Evolutionary conservation across 2,113 vertebrate genomes (phyloP), one percentile per base, ranked within the genome.

Genomic region (Chaenocephalus aceratus): DNA sequence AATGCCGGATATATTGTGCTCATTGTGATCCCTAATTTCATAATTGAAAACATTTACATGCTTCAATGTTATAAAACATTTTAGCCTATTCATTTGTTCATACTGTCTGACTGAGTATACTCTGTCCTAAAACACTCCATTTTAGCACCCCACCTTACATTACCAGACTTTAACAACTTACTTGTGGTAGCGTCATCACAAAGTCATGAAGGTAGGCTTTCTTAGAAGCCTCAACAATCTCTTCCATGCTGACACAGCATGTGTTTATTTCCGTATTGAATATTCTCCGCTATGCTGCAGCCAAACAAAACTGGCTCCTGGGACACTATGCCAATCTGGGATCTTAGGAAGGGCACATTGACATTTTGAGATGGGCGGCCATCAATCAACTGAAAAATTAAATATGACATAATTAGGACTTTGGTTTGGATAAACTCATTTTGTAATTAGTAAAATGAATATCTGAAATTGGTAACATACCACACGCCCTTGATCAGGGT

Each of bases 251-350:
- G 0, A 88, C 61, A 0, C 91, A 90, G 72, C 89, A 93, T 11
- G 82, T 91, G 90, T 97, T 97, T 97, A 84, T 96, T 93, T 51
- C 98, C 97, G 0, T 99, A 99, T 80, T 93, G 96, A 80, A 99
- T 99, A 45, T 99, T 99, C 26, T 98, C 97, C 57, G 94, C 95
- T 62, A 99, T 97, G 86, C 96, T 99, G 88, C 97, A 97, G 93
- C 96, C 97, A 88, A 99, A 99, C 52, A 99, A 83, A 72, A 98
- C 96, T 0, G 98, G 98, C 65, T 99, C 98, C 90, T 99, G 98
- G 62, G 98, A 99, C 64, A 99, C 98, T 13, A 99, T 96, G 72
- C 98, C 98, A 52, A 99, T 99, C 89, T 98, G 96, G 63, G 98
- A 97, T 90, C 98, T 95, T 10, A 99, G 95, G 89, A 98, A 99